Evolutionary conservation across 2,113 vertebrate species (phyloP), one percentile per base, ranked within the genome.

Genomic region (Melanocharis versteri): DNA sequence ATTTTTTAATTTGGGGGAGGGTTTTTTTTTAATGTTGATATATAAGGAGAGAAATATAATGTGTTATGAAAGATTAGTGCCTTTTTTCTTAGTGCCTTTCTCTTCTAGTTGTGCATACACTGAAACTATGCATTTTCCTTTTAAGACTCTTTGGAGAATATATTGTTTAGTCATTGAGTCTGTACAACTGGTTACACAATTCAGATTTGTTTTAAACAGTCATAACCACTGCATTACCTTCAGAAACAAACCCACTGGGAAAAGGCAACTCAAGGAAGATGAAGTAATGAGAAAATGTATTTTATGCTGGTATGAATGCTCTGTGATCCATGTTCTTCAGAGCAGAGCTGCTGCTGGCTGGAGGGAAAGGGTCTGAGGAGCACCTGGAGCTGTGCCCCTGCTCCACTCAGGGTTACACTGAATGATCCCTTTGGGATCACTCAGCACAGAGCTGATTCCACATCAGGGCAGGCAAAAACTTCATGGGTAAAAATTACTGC

Each of bases 361-460:
- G 28, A 37, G 22, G 58, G 37, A 1, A 23, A 21, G 66, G n/a
- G 18, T 7, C 3, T 19, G 48, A 30, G 70, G 17, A 62, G 56
- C 51, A 7, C 11, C 21, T 13, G 4, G 19, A 9, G 39, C 81
- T 6, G 2, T 47, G 35, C 11, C 42, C 22, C 81, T 27, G 26
- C 57, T 42, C 44, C 3, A 0, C n/a, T 51, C 50, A 28, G 6
- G 4, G 6, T 23, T 20, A 11, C 70, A n/a, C n/a, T n/a, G n/a
- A n/a, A n/a, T n/a, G n/a, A n/a, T n/a, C n/a, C n/a, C n/a, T 19
- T 12, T 2, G 51, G 64, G 6, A 16, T 20, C 28, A 1, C 69
- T 31, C 37, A 10, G 28, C 3, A 0, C 47, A 30, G 7, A 30
- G 5, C 35, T n/a, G 30, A n/a, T 76, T 37, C 40, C 21, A 26